Evolutionary conservation across 2,888 invertebrate genomes (phyloP), one percentile per base, ranked within the genome.

Genomic region (Clostera curtula): DNA sequence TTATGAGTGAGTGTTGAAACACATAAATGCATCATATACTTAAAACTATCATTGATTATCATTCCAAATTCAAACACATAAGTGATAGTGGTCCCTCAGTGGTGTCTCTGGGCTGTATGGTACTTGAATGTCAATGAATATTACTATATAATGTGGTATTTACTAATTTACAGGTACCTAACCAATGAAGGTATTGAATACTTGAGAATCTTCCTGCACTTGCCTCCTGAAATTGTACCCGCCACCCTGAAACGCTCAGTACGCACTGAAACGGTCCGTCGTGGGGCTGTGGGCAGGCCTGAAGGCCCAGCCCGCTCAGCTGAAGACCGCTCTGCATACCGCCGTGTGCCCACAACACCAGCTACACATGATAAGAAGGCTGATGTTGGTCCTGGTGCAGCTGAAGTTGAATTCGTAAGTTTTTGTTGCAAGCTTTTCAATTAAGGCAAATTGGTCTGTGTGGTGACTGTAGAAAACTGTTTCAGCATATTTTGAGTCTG

Each of bases 111-210:
- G n/a, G n/a, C n/a, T n/a, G n/a, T n/a, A n/a, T n/a, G n/a, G n/a
- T n/a, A n/a, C n/a, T n/a, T n/a, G n/a, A n/a, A n/a, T n/a, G n/a
- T n/a, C n/a, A n/a, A n/a, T n/a, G n/a, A n/a, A n/a, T n/a, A n/a
- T n/a, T n/a, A n/a, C n/a, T n/a, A 15, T 15, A 15, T 15, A 15
- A 15, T 15, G 4, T 12, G 3, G 4, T 16, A 23, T 23, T 9
- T 15, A 12, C 14, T 2, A 1, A 15, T 27, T 53, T 57, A n/a
- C 46, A 89, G 88, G 88, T 97, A 96, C 82, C 87, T 99, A 51
- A 99, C 97, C 44, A 98, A 99, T 71, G 96, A 98, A 63, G 99
- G 99, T 49, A 98, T 99, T 70, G 95, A 96, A 71, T 98, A 96
- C 76, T 86, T 99, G 46, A 88, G 99, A 46, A 93, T 93, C 63